Evolutionary conservation across 2,888 invertebrate genomes (phyloP).

Genomic region (Malachius bipustulatus): DNA sequence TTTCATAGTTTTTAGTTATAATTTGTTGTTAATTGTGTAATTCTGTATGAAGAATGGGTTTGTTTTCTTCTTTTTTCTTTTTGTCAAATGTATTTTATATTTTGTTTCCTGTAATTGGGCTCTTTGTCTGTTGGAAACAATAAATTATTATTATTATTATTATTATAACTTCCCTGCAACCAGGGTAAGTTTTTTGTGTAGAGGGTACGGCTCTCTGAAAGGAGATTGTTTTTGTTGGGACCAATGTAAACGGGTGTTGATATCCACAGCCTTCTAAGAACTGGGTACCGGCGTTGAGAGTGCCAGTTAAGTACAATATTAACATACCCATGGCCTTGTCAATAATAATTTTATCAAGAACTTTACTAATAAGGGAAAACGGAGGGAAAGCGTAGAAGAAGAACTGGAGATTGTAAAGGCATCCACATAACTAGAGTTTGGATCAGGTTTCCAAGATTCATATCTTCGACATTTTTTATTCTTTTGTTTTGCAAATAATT

Average conservation of each 20-base stretch:
- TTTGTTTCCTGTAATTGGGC: no score
- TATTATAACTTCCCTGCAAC: conserved; percentile 8
- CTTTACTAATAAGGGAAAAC: conserved; percentile 6
- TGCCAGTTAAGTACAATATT: conserved; percentile 9
- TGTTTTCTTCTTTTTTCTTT: no score
- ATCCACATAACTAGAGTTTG: conserved; percentile 10
- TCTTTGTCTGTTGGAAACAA: no score
- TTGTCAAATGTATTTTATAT: no score
- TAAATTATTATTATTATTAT: no score
- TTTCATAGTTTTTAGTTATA: no score
- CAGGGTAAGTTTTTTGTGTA: conserved; percentile 10
- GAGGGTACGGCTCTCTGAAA: conserved; percentile 5
- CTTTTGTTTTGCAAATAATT: conserved; percentile 8
- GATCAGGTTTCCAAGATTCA: conserved; percentile 11
- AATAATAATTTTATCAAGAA: conserved; percentile 7
- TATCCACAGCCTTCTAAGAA: conserved; percentile 5
- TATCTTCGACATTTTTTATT: conserved; percentile 12
- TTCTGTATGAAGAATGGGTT: no score
- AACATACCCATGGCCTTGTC: conserved; percentile 7
- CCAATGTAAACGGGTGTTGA: conserved; percentile 6
- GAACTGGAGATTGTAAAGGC: conserved; percentile 11
- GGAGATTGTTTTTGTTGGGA: conserved; percentile 7
- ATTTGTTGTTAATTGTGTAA: no score
- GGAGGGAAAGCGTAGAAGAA: conserved; percentile 10
- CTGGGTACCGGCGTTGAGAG: conserved; percentile 9